phyloP scores from a whole-genome alignment of 1,140 invertebrate genomes.

The Eumeta japonica region DNA sequence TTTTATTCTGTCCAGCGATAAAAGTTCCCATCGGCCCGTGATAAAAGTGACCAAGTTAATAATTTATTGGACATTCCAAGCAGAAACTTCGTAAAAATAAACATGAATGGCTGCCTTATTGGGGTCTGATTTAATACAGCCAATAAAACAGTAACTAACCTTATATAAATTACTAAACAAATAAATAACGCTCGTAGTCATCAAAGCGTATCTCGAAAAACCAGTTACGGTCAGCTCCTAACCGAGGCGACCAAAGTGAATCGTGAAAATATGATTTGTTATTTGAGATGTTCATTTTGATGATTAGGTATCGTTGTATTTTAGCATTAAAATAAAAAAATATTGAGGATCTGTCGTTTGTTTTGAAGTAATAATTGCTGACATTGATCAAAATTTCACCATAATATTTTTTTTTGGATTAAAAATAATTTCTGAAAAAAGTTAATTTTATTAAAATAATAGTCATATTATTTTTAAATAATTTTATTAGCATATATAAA shows the following conservation, averaged over 20 bases:
- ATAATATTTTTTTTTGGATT: too few species aligned
- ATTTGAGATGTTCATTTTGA: neutral
- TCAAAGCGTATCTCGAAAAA: slow-evolving; percentile 41
- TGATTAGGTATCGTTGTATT: neutral
- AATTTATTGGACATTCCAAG: slow-evolving; percentile 53
- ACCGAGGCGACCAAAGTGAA: slow-evolving; percentile 17
- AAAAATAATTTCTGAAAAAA: too few species aligned
- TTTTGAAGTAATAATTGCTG: slow-evolving; percentile 22
- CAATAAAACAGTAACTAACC: slow-evolving; percentile 58
- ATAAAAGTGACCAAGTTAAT: slow-evolving; percentile 53
- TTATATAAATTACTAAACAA: slow-evolving; percentile 58
- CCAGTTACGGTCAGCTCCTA: too few species aligned
- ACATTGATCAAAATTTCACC: too few species aligned
- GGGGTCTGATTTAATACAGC: slow-evolving; percentile 54
- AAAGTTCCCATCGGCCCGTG: slow-evolving; percentile 41
- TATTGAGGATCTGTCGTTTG: slow-evolving; percentile 8
- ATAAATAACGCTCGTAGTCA: slow-evolving; percentile 51
- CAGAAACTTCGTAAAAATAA: slow-evolving; percentile 56
- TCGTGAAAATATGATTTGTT: slow-evolving; percentile 20
- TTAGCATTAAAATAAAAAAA: neutral
- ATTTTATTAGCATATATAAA: too few species aligned
- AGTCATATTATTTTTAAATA: too few species aligned
- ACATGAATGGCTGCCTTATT: slow-evolving; percentile 57
- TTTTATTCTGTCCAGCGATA: slow-evolving; percentile 35
- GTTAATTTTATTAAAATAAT: too few species aligned